These are phyloP conservation scores for Sclerurus mexicanus DNA, from an alignment of 2,113 vertebrate genomes.

Conservation along the genomic window DNA sequence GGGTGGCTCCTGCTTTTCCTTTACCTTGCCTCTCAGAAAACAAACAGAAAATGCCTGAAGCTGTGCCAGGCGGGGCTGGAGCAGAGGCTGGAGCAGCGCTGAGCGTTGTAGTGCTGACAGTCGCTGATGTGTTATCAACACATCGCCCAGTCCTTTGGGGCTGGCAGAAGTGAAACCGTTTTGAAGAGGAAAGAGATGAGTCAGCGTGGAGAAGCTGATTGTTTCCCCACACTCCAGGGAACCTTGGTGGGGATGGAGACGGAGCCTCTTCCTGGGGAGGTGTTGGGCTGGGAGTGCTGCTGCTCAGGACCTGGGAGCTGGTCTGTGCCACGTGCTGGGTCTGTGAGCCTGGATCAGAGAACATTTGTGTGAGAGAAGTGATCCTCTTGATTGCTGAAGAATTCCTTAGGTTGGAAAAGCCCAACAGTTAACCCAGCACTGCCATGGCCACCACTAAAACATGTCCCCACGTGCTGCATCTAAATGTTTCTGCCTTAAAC, in stretches of 20 bases:
- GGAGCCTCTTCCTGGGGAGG: accelerated
- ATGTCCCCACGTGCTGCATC: accelerated
- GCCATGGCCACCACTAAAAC: background rate
- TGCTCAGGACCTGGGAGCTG: background rate
- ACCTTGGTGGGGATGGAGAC: accelerated
- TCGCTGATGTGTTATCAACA: background rate
- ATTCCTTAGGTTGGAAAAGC: background rate
- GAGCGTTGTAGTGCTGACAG: background rate
- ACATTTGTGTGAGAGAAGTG: accelerated
- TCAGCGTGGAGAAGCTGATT: background rate
- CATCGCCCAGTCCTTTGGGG: background rate
- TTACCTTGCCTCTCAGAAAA: background rate
- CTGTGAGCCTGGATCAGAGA: accelerated
- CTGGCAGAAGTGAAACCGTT: background rate
- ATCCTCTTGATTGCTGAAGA: background rate
- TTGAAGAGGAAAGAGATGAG: background rate
- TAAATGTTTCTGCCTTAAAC: background rate
- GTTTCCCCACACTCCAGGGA: background rate
- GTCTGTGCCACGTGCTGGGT: background rate
- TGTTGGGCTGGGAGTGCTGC: background rate
- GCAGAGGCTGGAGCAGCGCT: background rate
- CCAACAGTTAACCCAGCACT: background rate
- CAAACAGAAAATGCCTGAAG: accelerated
- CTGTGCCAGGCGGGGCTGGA: background rate
- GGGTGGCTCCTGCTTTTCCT: background rate